These are phyloP conservation scores for Steinernema carpocapsae DNA, from an alignment of 2,888 invertebrate genomes.

Conservation along the genomic window DNA sequence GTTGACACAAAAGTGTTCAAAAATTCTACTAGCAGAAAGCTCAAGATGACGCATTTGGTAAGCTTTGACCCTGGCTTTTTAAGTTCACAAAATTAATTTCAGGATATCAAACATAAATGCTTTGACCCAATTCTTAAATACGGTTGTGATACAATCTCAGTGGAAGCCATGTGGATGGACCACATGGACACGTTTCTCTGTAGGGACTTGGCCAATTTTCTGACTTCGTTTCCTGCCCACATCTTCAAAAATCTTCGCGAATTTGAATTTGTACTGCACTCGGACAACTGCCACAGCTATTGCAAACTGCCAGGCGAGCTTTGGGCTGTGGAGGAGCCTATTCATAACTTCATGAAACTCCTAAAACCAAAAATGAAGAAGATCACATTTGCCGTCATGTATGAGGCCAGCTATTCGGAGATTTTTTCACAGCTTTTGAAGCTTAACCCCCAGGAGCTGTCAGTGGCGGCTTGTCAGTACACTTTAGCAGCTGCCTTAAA, in stretches of 20 bases:
- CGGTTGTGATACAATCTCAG: neutral
- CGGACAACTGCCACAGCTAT: neutral
- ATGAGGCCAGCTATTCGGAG: neutral
- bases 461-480: too few species aligned
- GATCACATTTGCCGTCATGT: neutral
- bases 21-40: neutral
- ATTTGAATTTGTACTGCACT: neutral
- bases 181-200: neutral
- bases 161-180: neutral
- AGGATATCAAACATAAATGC: neutral
- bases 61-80: neutral
- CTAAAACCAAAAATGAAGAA: neutral
- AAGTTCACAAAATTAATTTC: neutral
- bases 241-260: neutral
- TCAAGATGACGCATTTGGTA: neutral
- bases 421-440: too few species aligned
- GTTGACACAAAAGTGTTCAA: neutral
- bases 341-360: neutral
- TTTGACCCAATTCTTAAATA: constrained; percentile 4
- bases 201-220: neutral
- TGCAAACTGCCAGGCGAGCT: neutral
- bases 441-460: too few species aligned
- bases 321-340: neutral
- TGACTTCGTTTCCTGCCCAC: neutral
- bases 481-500: too few species aligned